Base-by-base conservation (phyloP, 2,113 vertebrate species). In the Glaucidium brasilianum region DNA sequence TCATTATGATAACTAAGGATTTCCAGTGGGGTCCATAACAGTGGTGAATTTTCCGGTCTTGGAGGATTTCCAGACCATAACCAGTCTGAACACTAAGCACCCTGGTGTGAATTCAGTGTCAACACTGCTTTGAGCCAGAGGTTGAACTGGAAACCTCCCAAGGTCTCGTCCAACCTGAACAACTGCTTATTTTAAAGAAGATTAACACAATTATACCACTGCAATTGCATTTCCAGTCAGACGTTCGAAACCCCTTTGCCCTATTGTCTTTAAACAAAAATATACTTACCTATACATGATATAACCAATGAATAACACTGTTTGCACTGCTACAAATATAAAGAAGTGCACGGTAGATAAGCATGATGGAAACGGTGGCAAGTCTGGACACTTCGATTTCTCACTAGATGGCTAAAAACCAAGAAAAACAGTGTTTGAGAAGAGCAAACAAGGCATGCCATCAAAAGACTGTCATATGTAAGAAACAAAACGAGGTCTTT, bases 201-300 rank as follows among this genome's bases (percentile, higher is more conserved):
- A 80, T 87, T 75, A 96, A 55, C 52, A 37, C 52, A 45, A 87
- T 59, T 35, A 16, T 47, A 59, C 11, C 59, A 60, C 4, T 37
- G 16, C 59, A 67, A 62, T 25, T 53, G 50, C 22, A 39, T 15
- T 72, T 72, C 18, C 49, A 55, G 52, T 49, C 56, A 87, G 50
- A 58, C 63, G 19, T 45, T 68, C 34, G 39, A 50, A 53, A 83
- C 47, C 29, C 2, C 50, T 45, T n/a, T 37, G 20, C 18, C 37
- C 32, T 34, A 39, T 12, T 85, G 17, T 20, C 43, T 86, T 81
- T 35, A 41, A 84, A 73, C 12, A 43, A 59, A 37, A 27, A 4
- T 14, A 63, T 11, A 97, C 99, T 98, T 97, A 99, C 99, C 98
- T 99, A 96, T 99, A 99, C 98, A 99, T 98, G 95, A 99, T 94